These are phyloP conservation scores for Ptyas mucosa DNA, from an alignment of 2,113 vertebrate species.

Conservation along the genomic window DNA sequence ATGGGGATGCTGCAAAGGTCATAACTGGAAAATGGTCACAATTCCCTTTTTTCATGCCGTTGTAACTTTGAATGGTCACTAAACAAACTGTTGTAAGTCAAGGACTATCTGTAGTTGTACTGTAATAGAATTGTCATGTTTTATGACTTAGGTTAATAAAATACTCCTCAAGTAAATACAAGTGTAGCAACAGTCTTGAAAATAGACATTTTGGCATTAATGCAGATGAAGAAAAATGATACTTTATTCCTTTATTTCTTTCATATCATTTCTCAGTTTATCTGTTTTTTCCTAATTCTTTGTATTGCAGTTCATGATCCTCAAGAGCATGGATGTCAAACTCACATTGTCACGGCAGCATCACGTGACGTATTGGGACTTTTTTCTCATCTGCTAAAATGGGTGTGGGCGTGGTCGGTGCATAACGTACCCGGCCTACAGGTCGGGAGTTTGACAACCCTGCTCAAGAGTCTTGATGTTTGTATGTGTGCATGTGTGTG, in stretches of 20 bases:
- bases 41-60: too few relatives aligned
- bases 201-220: neutral
- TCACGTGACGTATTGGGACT: too few relatives aligned
- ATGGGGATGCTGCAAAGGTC: too few relatives aligned
- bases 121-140: neutral
- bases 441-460: too few relatives aligned
- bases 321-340: slow-evolving; percentile 27
- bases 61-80: too few relatives aligned
- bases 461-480: slow-evolving; percentile 47
- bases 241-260: neutral
- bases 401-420: too few relatives aligned
- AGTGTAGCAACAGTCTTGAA: neutral
- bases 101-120: neutral
- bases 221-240: neutral
- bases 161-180: slow-evolving; percentile 18
- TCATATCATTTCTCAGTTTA: slow-evolving; percentile 5
- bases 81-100: too few relatives aligned
- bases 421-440: too few relatives aligned
- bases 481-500: neutral
- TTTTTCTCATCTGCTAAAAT: too few relatives aligned
- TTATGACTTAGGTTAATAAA: neutral
- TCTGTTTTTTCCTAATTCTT: slow-evolving; percentile 37
- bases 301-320: slow-evolving; percentile 49
- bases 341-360: too few relatives aligned
- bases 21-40: too few relatives aligned